Evolutionary conservation across 2,113 vertebrate species (phyloP).

Genomic region (Sinocyclocheilus anshuiensis): DNA sequence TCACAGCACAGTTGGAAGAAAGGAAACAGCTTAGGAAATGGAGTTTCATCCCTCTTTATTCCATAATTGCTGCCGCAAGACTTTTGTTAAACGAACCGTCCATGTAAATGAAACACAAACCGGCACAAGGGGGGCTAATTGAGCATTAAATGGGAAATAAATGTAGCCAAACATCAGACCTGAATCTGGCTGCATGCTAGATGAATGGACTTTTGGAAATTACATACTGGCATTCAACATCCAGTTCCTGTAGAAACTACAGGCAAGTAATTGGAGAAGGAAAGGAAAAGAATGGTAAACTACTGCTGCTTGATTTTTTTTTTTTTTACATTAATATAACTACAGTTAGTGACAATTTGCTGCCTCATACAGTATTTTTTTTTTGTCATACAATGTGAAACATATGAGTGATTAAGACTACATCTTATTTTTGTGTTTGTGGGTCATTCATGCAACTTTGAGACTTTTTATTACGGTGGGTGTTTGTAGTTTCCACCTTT

Average conservation of each 20-base stretch:
- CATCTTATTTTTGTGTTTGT: neutral
- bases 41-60: constrained; percentile 33
- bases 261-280: constrained; percentile 23
- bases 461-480: too few relatives aligned
- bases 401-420: neutral
- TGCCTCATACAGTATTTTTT: neutral
- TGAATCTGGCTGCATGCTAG: constrained; percentile 2
- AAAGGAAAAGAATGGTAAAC: neutral
- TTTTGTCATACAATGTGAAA: neutral
- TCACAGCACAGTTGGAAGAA: constrained; percentile 39
- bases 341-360: neutral
- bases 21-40: constrained; percentile 31
- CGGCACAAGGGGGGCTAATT: constrained; percentile 45
- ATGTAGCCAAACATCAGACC: constrained; percentile 43
- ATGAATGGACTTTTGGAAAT: constrained; percentile 33
- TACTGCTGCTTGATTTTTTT: neutral
- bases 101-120: constrained; percentile 53
- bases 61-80: constrained; percentile 43
- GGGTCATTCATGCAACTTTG: neutral
- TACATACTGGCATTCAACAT: constrained; percentile 38
- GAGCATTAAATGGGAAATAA: constrained; percentile 56
- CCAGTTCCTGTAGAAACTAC: constrained; percentile 33
- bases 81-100: constrained; percentile 33
- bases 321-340: too few relatives aligned
- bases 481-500: neutral